Evolutionary conservation across 2,888 invertebrate genomes (phyloP), one percentile per base, ranked within the genome.

Genomic region (Andrena camellia): DNA sequence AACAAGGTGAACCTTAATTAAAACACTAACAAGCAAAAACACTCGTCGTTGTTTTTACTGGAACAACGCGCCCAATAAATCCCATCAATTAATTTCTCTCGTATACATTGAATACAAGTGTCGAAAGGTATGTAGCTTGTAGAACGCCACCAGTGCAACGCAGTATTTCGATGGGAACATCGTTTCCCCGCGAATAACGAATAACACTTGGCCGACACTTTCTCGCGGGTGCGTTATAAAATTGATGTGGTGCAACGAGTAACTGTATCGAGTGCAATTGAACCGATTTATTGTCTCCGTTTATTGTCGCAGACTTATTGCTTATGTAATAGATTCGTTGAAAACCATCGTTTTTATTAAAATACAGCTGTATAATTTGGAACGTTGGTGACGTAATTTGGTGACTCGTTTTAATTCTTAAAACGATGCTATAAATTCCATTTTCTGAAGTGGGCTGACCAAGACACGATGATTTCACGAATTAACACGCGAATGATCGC

Each of bases 251-350:
- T 20, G 29, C 26, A 33, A 57, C 29, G 63, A 67, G 59, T 35
- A 31, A 67, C 26, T 26, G 29, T 50, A 42, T n/a, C 52, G 59
- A 20, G 60, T 48, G 52, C 50, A 66, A 81, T 73, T 31, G 35
- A 73, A 26, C 50, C 50, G 54, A 73, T 81, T 71, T 69, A 42
- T 75, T n/a, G 52, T 60, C 60, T 82, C 31, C 7, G 20, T 67
- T 54, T 59, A 29, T 13, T 23, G 70, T 13, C 35, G 23, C 6
- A 48, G 35, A 17, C 52, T 50, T 26, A 33, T 64, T 67, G 62
- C 52, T 67, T 82, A 35, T 17, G 20, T 74, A 69, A 80, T 57
- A 6, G 35, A 54, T 33, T 54, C 67, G 26, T 42, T 54, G 50
- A 23, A 48, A 69, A 76, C 13, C 52, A 35, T 23, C 23, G 17